Percentiles rank a stretch among this genome's conserved stretches.
Evolutionary conservation across 2,113 vertebrate genomes (phyloP).

Genomic region (Apaloderma vittatum): DNA sequence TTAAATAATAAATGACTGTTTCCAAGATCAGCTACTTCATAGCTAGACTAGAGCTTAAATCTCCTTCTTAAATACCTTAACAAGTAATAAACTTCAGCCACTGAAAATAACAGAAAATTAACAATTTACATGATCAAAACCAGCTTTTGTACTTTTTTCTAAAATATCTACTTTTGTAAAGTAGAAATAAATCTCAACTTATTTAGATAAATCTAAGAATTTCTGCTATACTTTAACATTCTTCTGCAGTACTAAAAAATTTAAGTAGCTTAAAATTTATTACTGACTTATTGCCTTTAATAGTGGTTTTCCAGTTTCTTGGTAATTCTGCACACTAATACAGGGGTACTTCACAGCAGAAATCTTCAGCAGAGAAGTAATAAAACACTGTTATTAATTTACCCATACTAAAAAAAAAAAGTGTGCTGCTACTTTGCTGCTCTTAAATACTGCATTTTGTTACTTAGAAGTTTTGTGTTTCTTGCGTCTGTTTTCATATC

Average conservation of each 20-base stretch:
- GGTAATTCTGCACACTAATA: not conserved
- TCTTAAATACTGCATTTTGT: not conserved
- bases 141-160: not conserved
- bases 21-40: not conserved
- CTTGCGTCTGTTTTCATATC: not conserved
- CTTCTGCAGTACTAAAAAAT: not conserved
- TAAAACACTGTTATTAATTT: slow-evolving; percentile 34
- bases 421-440: not conserved
- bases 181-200: not conserved
- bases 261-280: not conserved
- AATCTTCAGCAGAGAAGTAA: not conserved
- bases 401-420: not conserved
- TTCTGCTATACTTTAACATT: not conserved
- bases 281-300: slow-evolving; percentile 9
- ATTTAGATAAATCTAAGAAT: not conserved
- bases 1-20: not conserved
- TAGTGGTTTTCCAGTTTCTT: slow-evolving; percentile 45
- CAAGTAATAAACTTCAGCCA: not conserved
- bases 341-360: slow-evolving; percentile 9
- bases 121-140: not conserved
- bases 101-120: not conserved
- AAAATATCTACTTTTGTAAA: not conserved
- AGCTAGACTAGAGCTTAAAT: not conserved
- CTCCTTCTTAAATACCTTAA: not conserved
- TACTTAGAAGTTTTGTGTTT: slow-evolving; percentile 21